These are phyloP conservation scores for Hydractinia echinata DNA, from an alignment of 30 jellyfish, hydroid and myxozoan species.

Conservation along the genomic window DNA sequence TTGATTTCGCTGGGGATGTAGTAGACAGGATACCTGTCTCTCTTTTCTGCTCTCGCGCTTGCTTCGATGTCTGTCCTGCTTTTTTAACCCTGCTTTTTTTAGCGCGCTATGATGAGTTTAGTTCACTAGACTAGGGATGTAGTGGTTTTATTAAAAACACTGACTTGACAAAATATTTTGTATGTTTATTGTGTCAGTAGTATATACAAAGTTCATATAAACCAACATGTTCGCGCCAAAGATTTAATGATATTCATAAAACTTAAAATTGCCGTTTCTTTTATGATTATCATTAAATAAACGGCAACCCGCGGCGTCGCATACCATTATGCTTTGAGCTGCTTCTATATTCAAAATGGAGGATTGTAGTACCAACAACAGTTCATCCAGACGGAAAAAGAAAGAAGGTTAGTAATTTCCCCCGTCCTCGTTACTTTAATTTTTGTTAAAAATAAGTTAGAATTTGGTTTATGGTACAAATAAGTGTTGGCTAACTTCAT, in stretches of 20 bases:
- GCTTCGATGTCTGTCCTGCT: too few relatives aligned
- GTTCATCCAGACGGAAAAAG: background rate
- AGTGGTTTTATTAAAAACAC: too few relatives aligned
- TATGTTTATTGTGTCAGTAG: too few relatives aligned
- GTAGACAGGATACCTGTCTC: too few relatives aligned
- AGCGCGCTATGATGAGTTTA: too few relatives aligned
- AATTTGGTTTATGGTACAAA: background rate
- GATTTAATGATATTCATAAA: background rate
- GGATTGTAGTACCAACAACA: background rate
- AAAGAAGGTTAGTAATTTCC: background rate
- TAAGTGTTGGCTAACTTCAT: too few relatives aligned
- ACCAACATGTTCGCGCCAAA: constrained; percentile 7
- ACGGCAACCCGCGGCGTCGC: background rate
- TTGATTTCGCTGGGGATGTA: too few relatives aligned
- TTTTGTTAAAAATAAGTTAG: background rate
- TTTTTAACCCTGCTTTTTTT: too few relatives aligned
- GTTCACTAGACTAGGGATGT: too few relatives aligned
- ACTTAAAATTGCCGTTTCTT: background rate
- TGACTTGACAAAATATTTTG: too few relatives aligned
- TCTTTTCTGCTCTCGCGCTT: too few relatives aligned
- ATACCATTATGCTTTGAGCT: background rate
- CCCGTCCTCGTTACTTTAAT: background rate
- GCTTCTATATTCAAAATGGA: background rate
- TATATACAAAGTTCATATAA: too few relatives aligned
- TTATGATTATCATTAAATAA: background rate